Evolutionary conservation across 1,140 invertebrate genomes (phyloP), one percentile per base, ranked within the genome.

Genomic region (Papilio xuthus): DNA sequence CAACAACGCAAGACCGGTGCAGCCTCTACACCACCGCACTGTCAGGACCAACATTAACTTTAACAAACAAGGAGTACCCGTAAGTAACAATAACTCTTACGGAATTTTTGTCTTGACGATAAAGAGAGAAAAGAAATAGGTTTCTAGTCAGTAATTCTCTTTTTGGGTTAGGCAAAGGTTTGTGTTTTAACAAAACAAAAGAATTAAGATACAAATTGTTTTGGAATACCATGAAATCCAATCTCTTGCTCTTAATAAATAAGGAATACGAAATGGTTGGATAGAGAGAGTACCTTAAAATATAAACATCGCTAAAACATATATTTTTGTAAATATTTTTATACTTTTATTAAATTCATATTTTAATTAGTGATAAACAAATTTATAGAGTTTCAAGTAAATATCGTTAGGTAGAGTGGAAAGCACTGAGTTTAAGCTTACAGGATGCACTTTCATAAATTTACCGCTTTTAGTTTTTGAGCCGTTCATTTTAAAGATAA

Each of bases 31-130:
- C 93, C 97, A 98, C 90, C 96, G 99, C 87, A 98, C 98, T 56
- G 96, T 99, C 81, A 95, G 99, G 87, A 99, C 99, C 79, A 99
- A 99, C 91, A 99, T 99, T 89, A 98, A 99, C 95, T 98, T 99
- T 94, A 96, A 96, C 86, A 96, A 96, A 47, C 90, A 90, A 76
- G 89, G 90, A 71, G 63, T 85, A 23, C 90, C 89, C 87, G 90
- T 92, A 82, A 63, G 80, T 84, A 41, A 15, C 13, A 20, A 2
- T 8, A 0, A 53, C 7, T 9, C 6, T 53, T 53, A 13, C 18
- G 18, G n/a, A 53, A 53, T 20, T 18, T 6, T 20, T 9, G 9
- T 8, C 50, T 20, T 18, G 9, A n/a, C 1, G 18, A 53, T 20
- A 7, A 53, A 47, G 18, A 53, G 18, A 53, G 7, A 20, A 53